A percentile compares a stretch with the other conserved stretches of the same genome.
phyloP scores from a whole-genome alignment of 1,140 invertebrate genomes.

The Scaptomyza hsui region DNA sequence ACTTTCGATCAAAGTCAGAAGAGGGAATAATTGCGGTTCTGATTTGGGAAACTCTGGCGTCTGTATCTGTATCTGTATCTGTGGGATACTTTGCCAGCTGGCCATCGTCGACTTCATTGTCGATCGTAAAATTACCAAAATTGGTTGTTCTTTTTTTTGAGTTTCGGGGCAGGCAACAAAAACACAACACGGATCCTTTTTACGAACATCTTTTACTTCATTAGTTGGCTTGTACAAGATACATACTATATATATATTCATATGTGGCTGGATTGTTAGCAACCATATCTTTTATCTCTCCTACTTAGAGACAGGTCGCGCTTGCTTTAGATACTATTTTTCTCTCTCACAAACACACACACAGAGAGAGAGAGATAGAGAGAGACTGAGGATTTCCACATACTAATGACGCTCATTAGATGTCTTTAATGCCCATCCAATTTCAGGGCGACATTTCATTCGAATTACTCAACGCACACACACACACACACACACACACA shows the following conservation, averaged over 20 bases:
- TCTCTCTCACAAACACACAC: background rate
- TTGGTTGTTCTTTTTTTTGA: constrained; percentile 31
- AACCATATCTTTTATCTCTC: constrained; percentile 34
- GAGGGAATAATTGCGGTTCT: background rate
- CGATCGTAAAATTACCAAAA: constrained; percentile 61
- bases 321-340: constrained; percentile 40
- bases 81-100: constrained; percentile 48
- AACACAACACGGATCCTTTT: constrained; percentile 43
- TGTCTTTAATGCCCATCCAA: constrained; percentile 61
- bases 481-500: background rate
- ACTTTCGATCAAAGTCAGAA: constrained; percentile 66
- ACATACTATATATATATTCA: constrained; percentile 14
- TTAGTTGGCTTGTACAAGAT: constrained; percentile 49
- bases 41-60: constrained; percentile 3
- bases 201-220: constrained; percentile 58
- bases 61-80: background rate
- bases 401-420: constrained; percentile 80
- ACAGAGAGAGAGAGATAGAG: background rate
- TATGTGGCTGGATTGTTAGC: constrained; percentile 4
- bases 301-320: constrained; percentile 35
- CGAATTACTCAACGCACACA: constrained; percentile 68
- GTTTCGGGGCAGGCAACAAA: constrained; percentile 23
- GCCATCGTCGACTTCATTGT: constrained; percentile 9
- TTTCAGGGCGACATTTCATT: constrained; percentile 60
- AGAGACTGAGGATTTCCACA: constrained; percentile 29